These are phyloP conservation scores for Nannobrachium achirus DNA, from an alignment of 2,113 vertebrate genomes.

Conservation along the genomic window DNA sequence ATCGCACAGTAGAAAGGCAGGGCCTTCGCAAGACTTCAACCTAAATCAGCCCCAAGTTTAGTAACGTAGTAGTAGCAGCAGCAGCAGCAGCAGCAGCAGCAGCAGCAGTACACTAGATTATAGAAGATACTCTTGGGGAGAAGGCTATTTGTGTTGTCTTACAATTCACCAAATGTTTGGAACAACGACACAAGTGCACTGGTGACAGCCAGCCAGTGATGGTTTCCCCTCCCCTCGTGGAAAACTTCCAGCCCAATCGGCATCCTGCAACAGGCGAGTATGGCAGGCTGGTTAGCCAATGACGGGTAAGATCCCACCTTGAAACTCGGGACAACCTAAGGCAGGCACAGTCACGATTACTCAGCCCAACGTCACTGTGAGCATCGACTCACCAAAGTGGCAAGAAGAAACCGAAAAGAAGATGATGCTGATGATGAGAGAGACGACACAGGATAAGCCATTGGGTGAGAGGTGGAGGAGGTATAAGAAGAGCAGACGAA, in stretches of 20 bases:
- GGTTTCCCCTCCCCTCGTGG: constrained; percentile 55
- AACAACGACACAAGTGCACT: constrained; percentile 43
- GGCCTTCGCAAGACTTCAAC: constrained; percentile 4
- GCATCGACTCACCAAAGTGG: constrained; percentile 32
- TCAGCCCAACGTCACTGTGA: constrained; percentile 67
- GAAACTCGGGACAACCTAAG: constrained; percentile 89
- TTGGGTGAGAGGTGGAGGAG: constrained; percentile 60
- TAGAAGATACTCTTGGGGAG: constrained; percentile 37
- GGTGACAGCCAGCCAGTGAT: constrained; percentile 35
- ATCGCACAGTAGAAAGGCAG: no score
- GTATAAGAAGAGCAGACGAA: constrained; percentile 39
- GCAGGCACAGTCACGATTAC: constrained; percentile 91
- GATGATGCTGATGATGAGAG: neutral
- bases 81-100: constrained; percentile 9
- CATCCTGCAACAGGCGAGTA: constrained; percentile 72
- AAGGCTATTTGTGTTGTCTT: constrained; percentile 19
- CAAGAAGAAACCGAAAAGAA: constrained; percentile 60
- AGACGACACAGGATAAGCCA: constrained; percentile 57
- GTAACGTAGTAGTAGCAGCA: no score
- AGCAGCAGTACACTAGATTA: constrained; percentile 38
- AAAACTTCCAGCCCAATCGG: constrained; percentile 49
- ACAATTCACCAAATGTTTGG: constrained; percentile 46
- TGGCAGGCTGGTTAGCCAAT: constrained; percentile 92
- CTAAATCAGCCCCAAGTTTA: constrained; percentile 18
- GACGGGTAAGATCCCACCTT: constrained; percentile 93